These are phyloP conservation scores for Falco rusticolus DNA, from an alignment of 2,797 vertebrate species.

Conservation along the genomic window DNA sequence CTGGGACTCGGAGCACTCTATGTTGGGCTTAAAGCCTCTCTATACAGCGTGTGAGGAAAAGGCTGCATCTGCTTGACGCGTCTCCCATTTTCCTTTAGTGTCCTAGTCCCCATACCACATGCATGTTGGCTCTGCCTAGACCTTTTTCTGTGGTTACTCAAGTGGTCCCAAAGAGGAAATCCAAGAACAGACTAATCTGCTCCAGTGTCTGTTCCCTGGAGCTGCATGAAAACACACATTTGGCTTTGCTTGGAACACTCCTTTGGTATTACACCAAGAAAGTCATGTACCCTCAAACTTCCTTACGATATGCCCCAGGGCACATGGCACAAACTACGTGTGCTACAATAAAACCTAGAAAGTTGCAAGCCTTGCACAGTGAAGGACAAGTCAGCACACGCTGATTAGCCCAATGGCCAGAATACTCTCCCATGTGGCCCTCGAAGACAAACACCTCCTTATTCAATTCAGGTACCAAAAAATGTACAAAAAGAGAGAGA, in stretches of 20 bases:
- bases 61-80: background rate
- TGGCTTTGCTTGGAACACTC: background rate
- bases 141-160: background rate
- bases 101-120: background rate
- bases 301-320: background rate
- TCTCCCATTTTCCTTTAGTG: background rate
- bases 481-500: background rate
- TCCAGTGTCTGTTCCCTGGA: background rate
- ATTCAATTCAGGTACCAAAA: background rate
- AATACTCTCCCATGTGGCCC: background rate
- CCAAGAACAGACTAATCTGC: background rate
- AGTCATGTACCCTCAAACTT: background rate
- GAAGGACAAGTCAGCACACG: background rate
- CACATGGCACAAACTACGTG: background rate
- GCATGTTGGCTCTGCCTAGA: background rate
- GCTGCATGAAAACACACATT: background rate
- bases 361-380: background rate
- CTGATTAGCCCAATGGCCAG: background rate
- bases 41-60: background rate
- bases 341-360: background rate
- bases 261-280: background rate
- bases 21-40: background rate
- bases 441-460: background rate
- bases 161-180: background rate
- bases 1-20: background rate